Evolutionary conservation across 2,888 invertebrate genomes (phyloP).

Genomic region (Macrophya alboannulata): DNA sequence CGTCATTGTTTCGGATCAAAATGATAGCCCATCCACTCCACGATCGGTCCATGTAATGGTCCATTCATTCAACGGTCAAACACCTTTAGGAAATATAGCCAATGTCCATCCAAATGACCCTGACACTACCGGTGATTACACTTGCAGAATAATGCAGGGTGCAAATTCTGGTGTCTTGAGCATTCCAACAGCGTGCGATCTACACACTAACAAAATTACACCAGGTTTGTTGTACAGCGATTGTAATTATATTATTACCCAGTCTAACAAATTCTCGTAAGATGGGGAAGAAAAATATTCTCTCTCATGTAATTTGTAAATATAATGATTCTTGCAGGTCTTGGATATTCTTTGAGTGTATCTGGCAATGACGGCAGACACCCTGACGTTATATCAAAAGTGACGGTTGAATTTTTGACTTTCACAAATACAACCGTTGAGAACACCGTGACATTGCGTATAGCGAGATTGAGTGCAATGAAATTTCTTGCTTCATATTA

Average conservation of each 20-base stretch:
- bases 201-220: slow-evolving; percentile 88
- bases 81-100: slow-evolving; percentile 92
- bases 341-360: slow-evolving; percentile 90
- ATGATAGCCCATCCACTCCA: slow-evolving; percentile 94
- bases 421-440: slow-evolving; percentile 92
- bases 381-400: slow-evolving; percentile 92
- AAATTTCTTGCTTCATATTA: slow-evolving; percentile 91
- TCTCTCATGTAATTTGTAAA: slow-evolving; percentile 47
- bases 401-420: slow-evolving; percentile 90
- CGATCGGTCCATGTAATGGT: slow-evolving; percentile 91
- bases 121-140: slow-evolving; percentile 94
- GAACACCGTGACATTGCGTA: slow-evolving; percentile 90
- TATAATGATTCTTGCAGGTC: slow-evolving; percentile 74
- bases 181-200: slow-evolving; percentile 90
- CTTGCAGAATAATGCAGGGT: slow-evolving; percentile 89
- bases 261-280: slow-evolving; percentile 57
- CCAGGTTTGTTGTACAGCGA: slow-evolving; percentile 79
- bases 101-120: slow-evolving; percentile 96
- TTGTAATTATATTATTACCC: slow-evolving; percentile 59
- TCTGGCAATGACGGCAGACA: slow-evolving; percentile 95
- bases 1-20: slow-evolving; percentile 91
- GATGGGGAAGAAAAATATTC: slow-evolving; percentile 41
- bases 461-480: slow-evolving; percentile 88
- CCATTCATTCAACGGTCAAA: slow-evolving; percentile 88
- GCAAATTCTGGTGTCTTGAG: slow-evolving; percentile 84